Percentiles rank a stretch among this genome's conserved stretches.
phyloP scores from a whole-genome alignment of 2,888 invertebrate species.

The Rhingia campestris region DNA sequence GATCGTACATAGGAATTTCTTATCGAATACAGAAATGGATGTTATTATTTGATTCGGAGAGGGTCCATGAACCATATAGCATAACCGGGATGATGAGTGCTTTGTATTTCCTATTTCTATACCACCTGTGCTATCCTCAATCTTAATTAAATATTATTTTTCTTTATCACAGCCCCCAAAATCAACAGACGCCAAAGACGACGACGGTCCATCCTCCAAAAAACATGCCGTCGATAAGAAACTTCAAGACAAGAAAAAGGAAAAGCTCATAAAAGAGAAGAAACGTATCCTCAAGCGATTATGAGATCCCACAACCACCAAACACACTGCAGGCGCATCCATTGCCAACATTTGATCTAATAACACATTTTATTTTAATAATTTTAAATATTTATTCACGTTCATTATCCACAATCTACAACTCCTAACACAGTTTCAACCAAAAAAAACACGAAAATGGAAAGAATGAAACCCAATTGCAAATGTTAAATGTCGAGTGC shows the following conservation, averaged over 20 bases:
- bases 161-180: conserved; percentile 83
- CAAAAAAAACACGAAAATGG: conserved; percentile 41
- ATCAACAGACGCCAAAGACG: conserved; percentile 82
- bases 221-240: conserved; percentile 93
- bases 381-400: conserved; percentile 72
- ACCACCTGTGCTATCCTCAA: no score
- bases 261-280: conserved; percentile 90
- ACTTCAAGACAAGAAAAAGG: conserved; percentile 88
- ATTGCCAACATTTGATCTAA: conserved; percentile 69
- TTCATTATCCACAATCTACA: conserved; percentile 64
- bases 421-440: conserved; percentile 68
- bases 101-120: no score
- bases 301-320: conserved; percentile 84
- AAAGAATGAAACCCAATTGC: conserved; percentile 2
- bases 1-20: no score
- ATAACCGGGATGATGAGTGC: no score
- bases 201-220: conserved; percentile 90
- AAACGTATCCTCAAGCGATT: conserved; percentile 93
- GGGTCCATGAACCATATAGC: no score
- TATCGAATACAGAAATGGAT: no score
- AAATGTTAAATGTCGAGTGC: conserved; percentile 18
- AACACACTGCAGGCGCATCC: conserved; percentile 55
- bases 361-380: conserved; percentile 69
- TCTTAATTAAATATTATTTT: conserved; percentile 9
- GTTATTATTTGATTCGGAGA: no score